Percentiles rank a stretch among this genome's conserved stretches.
These are phyloP conservation scores for Macrotus californicus DNA, from an alignment of 2,113 vertebrate genomes.

Conservation along the genomic window DNA sequence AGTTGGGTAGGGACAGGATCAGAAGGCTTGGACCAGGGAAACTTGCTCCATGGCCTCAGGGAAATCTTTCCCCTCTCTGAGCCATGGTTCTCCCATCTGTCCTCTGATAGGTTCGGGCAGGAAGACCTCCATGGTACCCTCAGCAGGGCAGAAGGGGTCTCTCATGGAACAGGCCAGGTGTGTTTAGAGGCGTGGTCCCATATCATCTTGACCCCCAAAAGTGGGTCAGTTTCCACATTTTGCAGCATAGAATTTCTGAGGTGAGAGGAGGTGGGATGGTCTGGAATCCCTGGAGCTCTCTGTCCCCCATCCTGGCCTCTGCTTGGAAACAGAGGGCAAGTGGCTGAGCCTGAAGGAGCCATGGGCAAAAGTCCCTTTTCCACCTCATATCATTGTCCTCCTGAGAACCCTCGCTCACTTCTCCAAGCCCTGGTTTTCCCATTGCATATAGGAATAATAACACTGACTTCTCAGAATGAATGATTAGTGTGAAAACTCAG, in stretches of 20 bases:
- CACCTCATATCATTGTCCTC: background rate
- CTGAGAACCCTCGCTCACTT: background rate
- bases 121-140: background rate
- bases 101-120: accelerated
- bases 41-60: background rate
- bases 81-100: background rate
- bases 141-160: background rate
- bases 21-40: background rate
- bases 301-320: background rate
- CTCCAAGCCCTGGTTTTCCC: background rate
- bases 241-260: background rate
- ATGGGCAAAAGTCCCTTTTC: background rate
- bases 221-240: background rate
- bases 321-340: background rate
- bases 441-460: background rate
- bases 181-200: background rate
- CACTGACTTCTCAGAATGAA: too few relatives aligned
- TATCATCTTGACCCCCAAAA: accelerated
- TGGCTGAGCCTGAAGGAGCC: background rate
- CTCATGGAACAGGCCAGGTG: background rate
- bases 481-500: background rate
- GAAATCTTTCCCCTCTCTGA: background rate
- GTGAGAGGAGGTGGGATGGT: accelerated
- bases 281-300: background rate
- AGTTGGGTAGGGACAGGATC: background rate